Evolutionary conservation across 2,888 invertebrate species (phyloP), one percentile per base, ranked within the genome.

Genomic region (Catocala nupta): DNA sequence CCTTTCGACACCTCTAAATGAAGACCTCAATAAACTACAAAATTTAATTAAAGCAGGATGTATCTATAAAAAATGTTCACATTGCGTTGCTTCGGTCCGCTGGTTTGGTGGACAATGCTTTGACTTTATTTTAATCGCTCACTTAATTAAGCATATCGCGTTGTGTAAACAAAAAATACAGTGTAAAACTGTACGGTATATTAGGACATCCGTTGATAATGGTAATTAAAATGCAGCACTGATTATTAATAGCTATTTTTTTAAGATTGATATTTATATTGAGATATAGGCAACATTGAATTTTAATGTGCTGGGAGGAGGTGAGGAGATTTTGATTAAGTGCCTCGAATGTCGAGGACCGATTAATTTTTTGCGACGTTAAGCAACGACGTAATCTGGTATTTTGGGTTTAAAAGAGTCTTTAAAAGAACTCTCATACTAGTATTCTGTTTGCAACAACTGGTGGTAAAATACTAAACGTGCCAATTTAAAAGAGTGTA

Each of bases 61-160:
- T 54, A 48, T n/a, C n/a, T n/a, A n/a, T 65, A 68, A 71, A 73
- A 59, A 68, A 68, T 73, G 70, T 72, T 71, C 59, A 75, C 66
- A 73, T 66, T 72, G 72, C 71, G 69, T 69, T 74, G 85, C 80
- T 84, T 77, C 85, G 86, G 80, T 85, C 80, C 82, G 80, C 43
- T 84, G 81, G 63, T 65, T 77, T 65, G 60, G 62, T 69, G 76
- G 71, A 78, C 75, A 77, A 77, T 81, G 82, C 81, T 80, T 75
- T 70, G 71, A 80, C 79, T 81, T 67, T 70, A 75, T 80, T 81
- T 81, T 77, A 81, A 83, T 80, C 77, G 79, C 65, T 74, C 65
- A 73, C 75, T 83, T 89, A 91, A 91, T 91, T 89, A 90, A 87
- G 80, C 88, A 78, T 84, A 81, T 82, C 83, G 80, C 72, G 82